Percentiles rank a stretch among this genome's conserved stretches.
phyloP scores from a whole-genome alignment of 2,113 vertebrate species.

The Chloroceryle aenea region DNA sequence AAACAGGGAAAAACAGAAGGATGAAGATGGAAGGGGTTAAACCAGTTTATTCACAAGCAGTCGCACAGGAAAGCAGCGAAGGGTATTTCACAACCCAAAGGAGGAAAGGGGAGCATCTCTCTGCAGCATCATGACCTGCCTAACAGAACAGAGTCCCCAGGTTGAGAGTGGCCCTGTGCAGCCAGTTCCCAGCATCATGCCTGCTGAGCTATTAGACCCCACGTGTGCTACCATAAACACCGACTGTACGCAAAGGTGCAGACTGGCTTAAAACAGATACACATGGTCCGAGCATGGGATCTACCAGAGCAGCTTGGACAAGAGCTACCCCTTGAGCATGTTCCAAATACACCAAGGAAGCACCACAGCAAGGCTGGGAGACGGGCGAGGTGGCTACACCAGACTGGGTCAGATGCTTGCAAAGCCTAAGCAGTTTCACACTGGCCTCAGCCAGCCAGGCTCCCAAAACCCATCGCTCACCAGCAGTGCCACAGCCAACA shows the following conservation, averaged over 20 bases:
- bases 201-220: background rate
- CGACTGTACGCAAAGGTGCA: background rate
- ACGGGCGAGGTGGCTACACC: background rate
- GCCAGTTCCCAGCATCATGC: background rate
- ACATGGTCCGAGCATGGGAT: rapidly evolving
- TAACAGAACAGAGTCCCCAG: background rate
- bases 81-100: background rate
- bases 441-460: background rate
- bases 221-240: background rate
- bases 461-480: background rate
- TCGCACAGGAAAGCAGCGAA: rapidly evolving
- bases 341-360: background rate
- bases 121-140: background rate
- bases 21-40: background rate
- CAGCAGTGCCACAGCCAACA: rapidly evolving
- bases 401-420: background rate
- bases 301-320: background rate
- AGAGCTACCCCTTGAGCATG: background rate
- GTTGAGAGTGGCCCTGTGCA: background rate
- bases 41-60: background rate
- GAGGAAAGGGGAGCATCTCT: background rate
- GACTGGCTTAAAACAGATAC: background rate
- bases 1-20: background rate
- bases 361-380: background rate
- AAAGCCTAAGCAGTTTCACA: background rate